A percentile compares a stretch with the other conserved stretches of the same genome.
Evolutionary conservation across 2,888 invertebrate species (phyloP).

Genomic region (Spilosoma lubricipeda): DNA sequence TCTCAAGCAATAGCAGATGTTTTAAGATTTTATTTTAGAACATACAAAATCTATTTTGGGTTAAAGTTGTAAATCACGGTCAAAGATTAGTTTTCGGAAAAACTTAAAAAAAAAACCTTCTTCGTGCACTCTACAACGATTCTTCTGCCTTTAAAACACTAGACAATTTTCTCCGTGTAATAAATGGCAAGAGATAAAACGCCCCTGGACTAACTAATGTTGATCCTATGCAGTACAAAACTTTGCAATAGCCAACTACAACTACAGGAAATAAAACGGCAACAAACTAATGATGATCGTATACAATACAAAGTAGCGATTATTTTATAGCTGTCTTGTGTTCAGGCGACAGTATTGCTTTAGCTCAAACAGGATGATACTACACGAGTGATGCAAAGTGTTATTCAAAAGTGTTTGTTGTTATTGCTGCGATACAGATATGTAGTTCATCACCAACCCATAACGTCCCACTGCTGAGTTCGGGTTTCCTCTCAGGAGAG

Average conservation of each 20-base stretch:
- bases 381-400: background rate
- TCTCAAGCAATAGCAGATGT: too few relatives aligned
- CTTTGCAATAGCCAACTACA: constrained; percentile 2
- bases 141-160: constrained; percentile 2
- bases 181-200: constrained; percentile 5
- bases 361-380: background rate
- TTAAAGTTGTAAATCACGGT: too few relatives aligned
- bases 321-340: background rate
- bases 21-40: too few relatives aligned
- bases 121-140: background rate
- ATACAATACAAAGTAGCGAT: constrained; percentile 8
- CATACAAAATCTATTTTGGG: too few relatives aligned
- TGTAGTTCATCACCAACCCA: too few relatives aligned
- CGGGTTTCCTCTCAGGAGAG: too few relatives aligned
- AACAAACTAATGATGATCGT: constrained; percentile 8
- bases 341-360: background rate
- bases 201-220: constrained; percentile 7
- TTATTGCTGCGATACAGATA: background rate
- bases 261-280: background rate
- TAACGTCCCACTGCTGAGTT: too few relatives aligned
- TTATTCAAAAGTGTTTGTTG: background rate
- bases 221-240: constrained; percentile 11
- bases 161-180: constrained; percentile 1
- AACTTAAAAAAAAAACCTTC: background rate
- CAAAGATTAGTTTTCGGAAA: too few relatives aligned